Evolutionary conservation across 2,888 invertebrate genomes (phyloP).

Genomic region (Eustalomyia histrio): DNA sequence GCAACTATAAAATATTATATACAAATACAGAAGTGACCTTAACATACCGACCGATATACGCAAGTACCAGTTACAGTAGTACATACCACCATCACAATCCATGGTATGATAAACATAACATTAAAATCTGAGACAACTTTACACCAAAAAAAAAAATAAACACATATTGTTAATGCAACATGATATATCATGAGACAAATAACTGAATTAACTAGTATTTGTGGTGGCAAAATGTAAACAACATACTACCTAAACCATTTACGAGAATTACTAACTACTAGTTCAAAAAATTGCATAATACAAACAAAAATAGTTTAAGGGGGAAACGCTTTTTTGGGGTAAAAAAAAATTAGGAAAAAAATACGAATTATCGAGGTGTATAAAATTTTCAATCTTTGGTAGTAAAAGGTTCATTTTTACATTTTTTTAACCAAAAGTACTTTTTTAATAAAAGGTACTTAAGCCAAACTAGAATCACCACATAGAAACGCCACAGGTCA

Average conservation of each 20-base stretch:
- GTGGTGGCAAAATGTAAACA: conserved; percentile 40
- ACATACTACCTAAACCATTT: conserved; percentile 1
- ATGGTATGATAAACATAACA: conserved; percentile 40
- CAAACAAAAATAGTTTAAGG: too few species aligned
- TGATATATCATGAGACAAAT: conserved; percentile 60
- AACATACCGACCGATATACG: conserved; percentile 63
- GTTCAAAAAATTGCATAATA: too few species aligned
- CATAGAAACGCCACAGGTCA: too few species aligned
- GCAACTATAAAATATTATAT: neutral
- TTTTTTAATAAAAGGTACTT: too few species aligned
- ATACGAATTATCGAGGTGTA: too few species aligned
- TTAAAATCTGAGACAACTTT: conserved; percentile 49
- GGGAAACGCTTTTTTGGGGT: too few species aligned
- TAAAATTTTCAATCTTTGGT: too few species aligned
- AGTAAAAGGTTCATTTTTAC: too few species aligned
- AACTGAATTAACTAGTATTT: conserved; percentile 53
- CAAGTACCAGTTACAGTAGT: conserved; percentile 39
- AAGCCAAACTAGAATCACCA: too few species aligned
- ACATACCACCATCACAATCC: conserved; percentile 2
- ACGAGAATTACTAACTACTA: neutral
- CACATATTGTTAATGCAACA: conserved; percentile 48
- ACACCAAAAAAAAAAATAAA: neutral
- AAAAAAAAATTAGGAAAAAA: too few species aligned
- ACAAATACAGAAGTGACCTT: conserved; percentile 54
- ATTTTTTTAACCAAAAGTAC: too few species aligned